phyloP scores from a whole-genome alignment of 2,888 invertebrate genomes.

The Hydraecia micacea region DNA sequence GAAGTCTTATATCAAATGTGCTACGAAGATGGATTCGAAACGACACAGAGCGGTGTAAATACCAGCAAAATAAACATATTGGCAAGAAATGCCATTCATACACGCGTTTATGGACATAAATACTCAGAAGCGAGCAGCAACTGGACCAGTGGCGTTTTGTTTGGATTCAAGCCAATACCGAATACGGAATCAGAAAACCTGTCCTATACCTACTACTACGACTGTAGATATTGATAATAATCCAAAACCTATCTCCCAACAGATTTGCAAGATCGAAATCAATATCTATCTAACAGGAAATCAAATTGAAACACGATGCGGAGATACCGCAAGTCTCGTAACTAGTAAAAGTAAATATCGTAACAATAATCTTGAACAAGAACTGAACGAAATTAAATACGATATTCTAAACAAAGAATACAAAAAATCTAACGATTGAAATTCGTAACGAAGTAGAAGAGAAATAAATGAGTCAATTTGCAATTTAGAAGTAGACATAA shows the following conservation, averaged over 20 bases:
- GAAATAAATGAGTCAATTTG: constrained; percentile 77
- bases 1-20: neutral
- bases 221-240: constrained; percentile 47
- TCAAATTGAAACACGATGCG: constrained; percentile 45
- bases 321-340: constrained; percentile 1
- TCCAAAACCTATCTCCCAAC: constrained; percentile 15
- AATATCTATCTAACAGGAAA: constrained; percentile 45
- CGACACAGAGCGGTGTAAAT: constrained; percentile 6
- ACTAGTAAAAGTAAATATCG: neutral
- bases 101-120: constrained; percentile 67
- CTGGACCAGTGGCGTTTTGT: constrained; percentile 61
- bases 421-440: constrained; percentile 20
- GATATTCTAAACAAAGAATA: constrained; percentile 8
- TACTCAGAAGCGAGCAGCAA: constrained; percentile 59
- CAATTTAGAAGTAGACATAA: constrained; percentile 78
- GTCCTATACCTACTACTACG: constrained; percentile 37
- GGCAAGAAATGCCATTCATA: constrained; percentile 48
- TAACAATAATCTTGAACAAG: constrained; percentile 17
- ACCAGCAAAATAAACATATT: constrained; percentile 52
- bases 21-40: constrained; percentile 24
- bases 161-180: constrained; percentile 70
- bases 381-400: constrained; percentile 14
- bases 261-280: constrained; percentile 41
- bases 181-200: constrained; percentile 49
- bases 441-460: constrained; percentile 55